A percentile compares a stretch with the other conserved stretches of the same genome.
Evolutionary conservation across 2,888 invertebrate genomes (phyloP).

Genomic region (Meteorus cinctellus): DNA sequence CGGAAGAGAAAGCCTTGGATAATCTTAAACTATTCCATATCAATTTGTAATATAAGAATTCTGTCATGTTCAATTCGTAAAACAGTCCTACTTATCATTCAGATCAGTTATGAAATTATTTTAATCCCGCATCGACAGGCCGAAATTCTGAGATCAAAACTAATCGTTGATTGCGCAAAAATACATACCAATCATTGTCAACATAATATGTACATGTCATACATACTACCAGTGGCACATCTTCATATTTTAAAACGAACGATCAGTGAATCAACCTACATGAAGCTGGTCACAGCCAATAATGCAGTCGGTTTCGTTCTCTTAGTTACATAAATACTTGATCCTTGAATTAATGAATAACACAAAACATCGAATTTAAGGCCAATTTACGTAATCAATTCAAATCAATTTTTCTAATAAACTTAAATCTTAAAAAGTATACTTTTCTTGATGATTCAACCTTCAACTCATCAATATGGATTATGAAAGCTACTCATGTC

Average conservation of each 20-base stretch:
- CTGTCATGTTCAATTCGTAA: neutral
- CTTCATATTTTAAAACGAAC: slow-evolving; percentile 31
- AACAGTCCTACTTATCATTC: neutral
- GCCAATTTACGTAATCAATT: slow-evolving; percentile 12
- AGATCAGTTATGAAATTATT: neutral
- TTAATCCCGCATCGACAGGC: neutral
- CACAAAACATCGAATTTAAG: slow-evolving; percentile 11
- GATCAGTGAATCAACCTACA: slow-evolving; percentile 32
- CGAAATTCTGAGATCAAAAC: neutral
- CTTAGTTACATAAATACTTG: neutral
- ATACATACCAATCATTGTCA: slow-evolving; percentile 22
- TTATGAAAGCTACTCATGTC: neutral
- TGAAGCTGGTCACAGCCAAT: slow-evolving; percentile 44
- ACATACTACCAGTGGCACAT: slow-evolving; percentile 37
- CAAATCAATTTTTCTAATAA: neutral
- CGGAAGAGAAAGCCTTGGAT: neutral
- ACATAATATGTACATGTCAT: neutral
- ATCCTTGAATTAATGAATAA: slow-evolving; percentile 3
- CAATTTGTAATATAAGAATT: neutral
- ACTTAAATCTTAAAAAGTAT: neutral
- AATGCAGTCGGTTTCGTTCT: slow-evolving; percentile 34
- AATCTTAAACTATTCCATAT: slow-evolving; percentile 18
- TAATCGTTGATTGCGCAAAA: slow-evolving; percentile 20
- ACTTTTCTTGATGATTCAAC: neutral
- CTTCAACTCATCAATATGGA: neutral